Evolutionary conservation across 2,797 vertebrate genomes (phyloP), one percentile per base, ranked within the genome.

Genomic region (Aldrovandia affinis): DNA sequence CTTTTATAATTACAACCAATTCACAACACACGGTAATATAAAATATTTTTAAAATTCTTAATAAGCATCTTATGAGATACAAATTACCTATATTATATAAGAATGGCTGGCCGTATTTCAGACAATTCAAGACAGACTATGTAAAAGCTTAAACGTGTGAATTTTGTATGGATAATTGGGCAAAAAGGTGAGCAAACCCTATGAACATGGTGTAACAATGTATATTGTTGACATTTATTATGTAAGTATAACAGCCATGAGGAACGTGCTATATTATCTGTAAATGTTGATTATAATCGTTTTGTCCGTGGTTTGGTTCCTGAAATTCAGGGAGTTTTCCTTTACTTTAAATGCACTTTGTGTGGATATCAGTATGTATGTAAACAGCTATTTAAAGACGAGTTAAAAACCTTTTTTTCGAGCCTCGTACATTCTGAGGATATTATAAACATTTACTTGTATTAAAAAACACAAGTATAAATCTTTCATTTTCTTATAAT

Each of bases 401-500:
- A 97, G 97, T 98, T 98, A 96, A 95, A 93, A n/a, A 94, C 96
- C 94, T 95, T 97, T 98, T 95, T 94, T 96, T 97, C 96, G 95
- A 92, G 92, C 92, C 96, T 95, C 95, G 95, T 93, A 92, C 94
- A 93, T 93, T 92, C 95, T 96, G 95, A 96, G 97, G 95, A 97
- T 98, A 98, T 95, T 97, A 97, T 98, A 98, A 97, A 98, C 98
- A 96, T 99, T 98, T 98, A 99, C 97, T 97, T 99, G 98, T 99
- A 99, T 96, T 96, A 97, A 91, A 92, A 96, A 95, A 97, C 96
- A 97, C 96, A 97, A 97, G 97, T 96, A 96, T 96, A 98, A 94
- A 92, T 93, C 97, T 98, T 98, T 98, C 97, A 97, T 98, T 99
- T 98, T 97, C 97, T 95, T 97, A 96, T 97, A 97, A 98, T 99